Conservation (phyloP, 1,140 invertebrate genomes). For the Portunus trituberculatus region DNA sequence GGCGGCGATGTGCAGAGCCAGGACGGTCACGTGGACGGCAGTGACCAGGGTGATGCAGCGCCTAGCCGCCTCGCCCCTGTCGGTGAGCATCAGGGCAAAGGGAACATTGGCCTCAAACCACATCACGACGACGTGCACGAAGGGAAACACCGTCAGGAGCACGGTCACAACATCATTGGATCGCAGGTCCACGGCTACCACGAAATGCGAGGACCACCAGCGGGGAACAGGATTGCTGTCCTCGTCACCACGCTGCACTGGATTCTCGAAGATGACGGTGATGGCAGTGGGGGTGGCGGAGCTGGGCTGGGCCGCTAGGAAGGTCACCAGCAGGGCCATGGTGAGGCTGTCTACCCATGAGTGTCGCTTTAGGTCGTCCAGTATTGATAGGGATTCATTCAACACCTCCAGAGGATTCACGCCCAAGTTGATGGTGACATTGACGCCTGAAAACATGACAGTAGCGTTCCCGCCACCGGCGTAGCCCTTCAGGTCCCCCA, state of each 20-base stretch:
- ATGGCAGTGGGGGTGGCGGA: not conserved
- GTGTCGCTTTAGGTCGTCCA: not conserved
- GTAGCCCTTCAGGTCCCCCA: not conserved
- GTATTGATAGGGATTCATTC: not conserved
- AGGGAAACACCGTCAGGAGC: not conserved
- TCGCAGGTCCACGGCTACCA: constrained; percentile 20
- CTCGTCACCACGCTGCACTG: not conserved
- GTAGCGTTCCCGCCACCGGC: not conserved
- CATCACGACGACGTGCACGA: not conserved
- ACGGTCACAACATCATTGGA: not conserved
- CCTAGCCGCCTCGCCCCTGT: not conserved
- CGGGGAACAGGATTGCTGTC: not conserved
- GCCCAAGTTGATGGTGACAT: not conserved
- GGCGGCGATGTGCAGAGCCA: not conserved
- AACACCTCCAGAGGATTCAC: not conserved
- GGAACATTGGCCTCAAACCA: not conserved
- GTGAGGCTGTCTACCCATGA: not conserved
- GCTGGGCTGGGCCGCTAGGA: not conserved
- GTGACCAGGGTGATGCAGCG: not conserved
- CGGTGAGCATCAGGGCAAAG: not conserved
- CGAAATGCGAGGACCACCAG: constrained; percentile 30
- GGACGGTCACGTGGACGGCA: not conserved
- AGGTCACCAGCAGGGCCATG: constrained; percentile 31
- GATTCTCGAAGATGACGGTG: constrained; percentile 32
- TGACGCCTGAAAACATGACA: not conserved